Percentiles rank a stretch among this genome's conserved stretches.
phyloP scores from a whole-genome alignment of 2,113 vertebrate genomes.

The Salvelinus namaycush region DNA sequence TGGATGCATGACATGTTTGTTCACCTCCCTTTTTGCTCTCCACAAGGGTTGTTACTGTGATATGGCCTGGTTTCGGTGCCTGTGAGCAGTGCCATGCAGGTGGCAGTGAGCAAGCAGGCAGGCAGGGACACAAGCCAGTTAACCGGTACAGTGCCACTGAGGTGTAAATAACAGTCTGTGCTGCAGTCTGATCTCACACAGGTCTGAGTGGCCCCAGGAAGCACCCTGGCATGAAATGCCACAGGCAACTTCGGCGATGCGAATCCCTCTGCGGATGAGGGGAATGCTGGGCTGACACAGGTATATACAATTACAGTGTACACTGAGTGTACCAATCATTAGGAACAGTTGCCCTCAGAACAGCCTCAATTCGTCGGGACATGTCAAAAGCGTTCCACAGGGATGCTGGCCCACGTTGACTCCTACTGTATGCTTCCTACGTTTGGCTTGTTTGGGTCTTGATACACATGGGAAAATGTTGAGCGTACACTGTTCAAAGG shows the following conservation, averaged over 20 bases:
- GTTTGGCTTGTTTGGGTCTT: too few species aligned
- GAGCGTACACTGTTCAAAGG: too few species aligned
- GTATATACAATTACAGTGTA: too few species aligned
- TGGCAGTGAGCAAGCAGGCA: conserved; percentile 47
- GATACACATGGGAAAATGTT: too few species aligned
- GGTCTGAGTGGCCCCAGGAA: conserved; percentile 1
- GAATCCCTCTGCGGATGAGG: background rate
- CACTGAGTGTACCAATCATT: too few species aligned
- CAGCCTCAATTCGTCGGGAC: too few species aligned
- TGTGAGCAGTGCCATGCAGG: conserved; percentile 42
- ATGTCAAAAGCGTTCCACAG: too few species aligned
- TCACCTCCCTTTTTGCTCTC: background rate
- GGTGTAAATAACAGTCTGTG: conserved; percentile 63
- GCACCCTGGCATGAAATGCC: conserved; percentile 51
- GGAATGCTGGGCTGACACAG: too few species aligned
- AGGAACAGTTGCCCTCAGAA: too few species aligned
- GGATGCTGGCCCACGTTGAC: too few species aligned
- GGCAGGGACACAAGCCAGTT: conserved; percentile 49
- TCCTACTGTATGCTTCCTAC: too few species aligned
- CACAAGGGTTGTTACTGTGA: conserved; percentile 43
- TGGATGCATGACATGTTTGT: conserved; percentile 3
- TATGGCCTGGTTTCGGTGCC: conserved; percentile 52
- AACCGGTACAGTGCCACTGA: conserved; percentile 52
- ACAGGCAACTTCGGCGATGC: conserved; percentile 14
- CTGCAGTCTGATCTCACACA: conserved; percentile 33